Evolutionary conservation across 2,113 vertebrate genomes (phyloP), one percentile per base, ranked within the genome.

Genomic region (Sceloporus undulatus): DNA sequence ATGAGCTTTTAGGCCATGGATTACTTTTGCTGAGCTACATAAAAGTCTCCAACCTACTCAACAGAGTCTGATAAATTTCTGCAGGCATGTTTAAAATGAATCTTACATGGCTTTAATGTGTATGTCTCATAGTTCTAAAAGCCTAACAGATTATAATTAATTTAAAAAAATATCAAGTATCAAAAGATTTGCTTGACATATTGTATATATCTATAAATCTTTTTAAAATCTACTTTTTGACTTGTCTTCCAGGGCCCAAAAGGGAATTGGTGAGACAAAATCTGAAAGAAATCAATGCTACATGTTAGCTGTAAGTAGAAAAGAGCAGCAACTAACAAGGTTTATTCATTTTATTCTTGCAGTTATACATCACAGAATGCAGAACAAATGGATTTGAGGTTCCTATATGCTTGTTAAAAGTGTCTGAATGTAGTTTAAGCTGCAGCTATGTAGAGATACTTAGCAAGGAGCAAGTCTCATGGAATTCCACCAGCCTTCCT

Each of bases 61-160:
- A 86, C 48, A 68, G 75, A 54, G 82, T 88, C 81, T 75, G 77
- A 13, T 76, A 86, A 25, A 82, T 89, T 6, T 90, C 83, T 11
- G 0, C 21, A 91, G 83, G 76, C 78, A 1, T 0, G 71, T 71
- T 54, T 91, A 82, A 88, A 93, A 1, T 80, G 9, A 40, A 82
- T 56, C 82, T 90, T 85, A 85, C 84, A 92, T 40, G 14, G 14
- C 81, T 54, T 71, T 79, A 85, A 1, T 48, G 19, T 92, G 88
- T n/a, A 29, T 91, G 91, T 92, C 93, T 93, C 62, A 90, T 54
- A 90, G 59, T 56, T 83, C 9, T 68, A 6, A 81, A 70, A 77
- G 62, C 38, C 84, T 75, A 77, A 34, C 3, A 71, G 9, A 87
- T 16, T 48, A 84, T 86, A 34, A 65, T 4, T 87, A 42, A 38